These are phyloP conservation scores for Trisateles emortualis DNA, from an alignment of 2,888 invertebrate species.

Conservation along the genomic window DNA sequence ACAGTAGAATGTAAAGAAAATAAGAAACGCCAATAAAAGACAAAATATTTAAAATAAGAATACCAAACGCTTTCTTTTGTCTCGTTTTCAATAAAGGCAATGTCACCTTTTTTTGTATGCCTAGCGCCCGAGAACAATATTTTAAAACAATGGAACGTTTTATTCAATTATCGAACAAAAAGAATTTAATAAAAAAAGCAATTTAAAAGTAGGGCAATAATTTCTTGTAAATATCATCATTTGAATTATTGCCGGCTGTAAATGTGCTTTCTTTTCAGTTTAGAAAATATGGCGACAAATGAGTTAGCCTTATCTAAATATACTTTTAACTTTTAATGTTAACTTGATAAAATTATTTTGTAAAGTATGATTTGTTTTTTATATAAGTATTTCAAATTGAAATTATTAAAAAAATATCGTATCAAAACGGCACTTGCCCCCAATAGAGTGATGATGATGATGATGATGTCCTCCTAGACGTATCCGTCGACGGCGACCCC, in stretches of 20 bases:
- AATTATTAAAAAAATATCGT: not conserved
- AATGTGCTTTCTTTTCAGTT: constrained; percentile 9
- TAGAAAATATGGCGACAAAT: constrained; percentile 2
- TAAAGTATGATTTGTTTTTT: not conserved
- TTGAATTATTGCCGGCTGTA: constrained; percentile 3
- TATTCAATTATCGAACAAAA: constrained; percentile 3
- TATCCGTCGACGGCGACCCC: no score
- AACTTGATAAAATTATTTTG: no score
- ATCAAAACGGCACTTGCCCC: no score
- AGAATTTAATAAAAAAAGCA: constrained; percentile 13
- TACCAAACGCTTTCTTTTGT: constrained; percentile 30
- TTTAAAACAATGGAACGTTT: constrained; percentile 7
- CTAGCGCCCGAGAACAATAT: not conserved
- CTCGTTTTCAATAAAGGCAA: constrained; percentile 34
- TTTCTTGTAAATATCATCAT: constrained; percentile 4
- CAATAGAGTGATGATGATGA: no score
- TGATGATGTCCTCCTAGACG: no score
- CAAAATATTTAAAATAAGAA: constrained; percentile 27
- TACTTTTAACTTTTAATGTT: not conserved
- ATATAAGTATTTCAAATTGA: not conserved
- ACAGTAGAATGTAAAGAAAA: not conserved
- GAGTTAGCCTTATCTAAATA: not conserved
- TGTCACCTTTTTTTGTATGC: constrained; percentile 26
- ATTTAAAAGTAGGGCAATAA: constrained; percentile 5
- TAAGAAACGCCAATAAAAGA: constrained; percentile 7